phyloP scores from a whole-genome alignment of 92 coral and sea anemone genomes.

The Desmophyllum pertusum region DNA sequence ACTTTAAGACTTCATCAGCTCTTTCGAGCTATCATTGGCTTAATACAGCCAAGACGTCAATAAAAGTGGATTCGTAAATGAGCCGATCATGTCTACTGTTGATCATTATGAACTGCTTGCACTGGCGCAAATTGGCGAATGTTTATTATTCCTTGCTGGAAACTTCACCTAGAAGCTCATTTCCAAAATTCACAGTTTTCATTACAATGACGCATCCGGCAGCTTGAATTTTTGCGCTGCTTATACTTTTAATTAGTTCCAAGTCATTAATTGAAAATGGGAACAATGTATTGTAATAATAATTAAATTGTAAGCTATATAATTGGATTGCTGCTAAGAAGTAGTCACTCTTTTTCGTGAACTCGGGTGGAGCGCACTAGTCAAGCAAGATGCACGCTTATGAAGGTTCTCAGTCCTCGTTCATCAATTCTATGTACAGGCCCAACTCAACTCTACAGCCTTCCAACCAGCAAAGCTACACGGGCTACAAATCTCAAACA shows the following conservation, averaged over 20 bases:
- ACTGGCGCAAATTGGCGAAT: constrained; percentile 38
- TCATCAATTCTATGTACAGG: constrained; percentile 86
- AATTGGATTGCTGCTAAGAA: constrained; percentile 74
- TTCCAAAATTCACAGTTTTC: constrained; percentile 63
- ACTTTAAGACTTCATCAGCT: constrained; percentile 71
- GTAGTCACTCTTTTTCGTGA: constrained; percentile 27
- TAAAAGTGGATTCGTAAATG: constrained; percentile 46
- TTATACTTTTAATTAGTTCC: constrained; percentile 84
- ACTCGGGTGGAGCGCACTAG: constrained; percentile 27
- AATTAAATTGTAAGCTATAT: constrained; percentile 86
- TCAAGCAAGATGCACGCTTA: constrained; percentile 78
- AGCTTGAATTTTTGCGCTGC: constrained; percentile 57
- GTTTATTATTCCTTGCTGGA: constrained; percentile 40
- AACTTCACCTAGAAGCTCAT: constrained; percentile 52
- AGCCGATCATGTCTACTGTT: constrained; percentile 35
- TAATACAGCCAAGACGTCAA: constrained; percentile 50
- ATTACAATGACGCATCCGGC: constrained; percentile 69
- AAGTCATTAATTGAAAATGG: constrained; percentile 84
- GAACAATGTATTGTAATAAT: constrained; percentile 90
- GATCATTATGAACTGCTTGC: constrained; percentile 54
- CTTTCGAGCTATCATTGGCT: constrained; percentile 51
- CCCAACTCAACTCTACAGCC: constrained; percentile 71
- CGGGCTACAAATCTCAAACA: constrained; percentile 70
- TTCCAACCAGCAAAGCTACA: constrained; percentile 57
- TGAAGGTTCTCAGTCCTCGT: constrained; percentile 76